Base-by-base conservation (phyloP, 2,888 invertebrate genomes). In the Thymelicus acteon region DNA sequence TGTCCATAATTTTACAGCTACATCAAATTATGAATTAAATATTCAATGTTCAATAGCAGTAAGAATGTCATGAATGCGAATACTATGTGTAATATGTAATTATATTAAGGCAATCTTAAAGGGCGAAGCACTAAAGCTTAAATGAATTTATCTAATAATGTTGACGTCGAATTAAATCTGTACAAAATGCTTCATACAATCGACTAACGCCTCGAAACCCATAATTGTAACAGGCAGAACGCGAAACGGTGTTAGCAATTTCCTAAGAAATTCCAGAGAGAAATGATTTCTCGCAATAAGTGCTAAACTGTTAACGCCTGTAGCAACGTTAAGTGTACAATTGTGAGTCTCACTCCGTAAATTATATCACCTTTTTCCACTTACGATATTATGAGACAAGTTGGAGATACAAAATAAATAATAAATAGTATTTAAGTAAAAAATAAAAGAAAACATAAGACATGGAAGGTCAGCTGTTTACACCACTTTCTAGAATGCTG, bases 211-310 rank as follows among this genome's bases (percentile, higher is more conserved):
- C 57, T 57, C 31, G 31, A 24, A 24, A 31, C 31, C 31, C 31
- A 6, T 57, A 31, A 57, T 57, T 57, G 57, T 31, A 31, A 57
- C 3, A 57, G 12, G 10, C 57, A 44, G 31, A 57, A 24, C 31
- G 57, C 24, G 31, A 31, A 57, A 31, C 57, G 13, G 57, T 31
- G 57, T 57, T 57, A 57, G 57, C 24, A 57, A 57, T 57, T 57
- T 57, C 57, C 24, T 13, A 57, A 57, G 57, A 31, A 57, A 57
- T 57, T 57, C 57, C 57, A 57, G 31, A 24, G 57, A 57, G 57
- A 57, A 57, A 57, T 31, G 57, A 57, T 31, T 57, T 57, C 57
- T 57, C 57, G 31, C 57, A 13, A 31, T 31, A 57, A 57, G 10
- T 12, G 31, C 57, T 31, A 31, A 31, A 31, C 31, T 57, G 49